Evolutionary conservation across 2,888 invertebrate species (phyloP).

Genomic region (Drosophila mimica): DNA sequence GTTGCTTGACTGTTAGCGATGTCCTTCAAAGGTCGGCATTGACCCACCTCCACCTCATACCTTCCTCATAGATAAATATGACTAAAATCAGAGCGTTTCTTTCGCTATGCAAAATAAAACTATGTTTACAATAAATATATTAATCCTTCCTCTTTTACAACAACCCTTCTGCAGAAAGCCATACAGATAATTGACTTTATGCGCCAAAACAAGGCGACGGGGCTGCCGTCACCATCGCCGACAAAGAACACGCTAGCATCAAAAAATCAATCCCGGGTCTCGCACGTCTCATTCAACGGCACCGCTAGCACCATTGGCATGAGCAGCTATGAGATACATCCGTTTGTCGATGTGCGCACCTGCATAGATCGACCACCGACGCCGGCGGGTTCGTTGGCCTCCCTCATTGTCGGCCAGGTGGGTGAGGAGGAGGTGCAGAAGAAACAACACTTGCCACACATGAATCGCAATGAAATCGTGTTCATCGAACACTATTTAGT

Average conservation of each 20-base stretch:
- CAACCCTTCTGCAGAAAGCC: constrained; percentile 68
- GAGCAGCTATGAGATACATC: constrained; percentile 82
- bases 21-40: neutral
- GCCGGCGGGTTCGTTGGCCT: constrained; percentile 82
- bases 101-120: too few species aligned
- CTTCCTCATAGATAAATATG: too few species aligned
- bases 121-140: neutral
- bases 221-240: constrained; percentile 30
- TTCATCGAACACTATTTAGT: constrained; percentile 83
- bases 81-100: too few species aligned
- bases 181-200: constrained; percentile 76
- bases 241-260: neutral
- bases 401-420: constrained; percentile 75
- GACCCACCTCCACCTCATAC: neutral
- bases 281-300: constrained; percentile 80
- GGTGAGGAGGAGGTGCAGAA: constrained; percentile 63
- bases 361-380: constrained; percentile 79
- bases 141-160: neutral
- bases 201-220: constrained; percentile 54
- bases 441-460: constrained; percentile 58
- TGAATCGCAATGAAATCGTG: constrained; percentile 76
- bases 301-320: constrained; percentile 80
- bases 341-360: constrained; percentile 74
- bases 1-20: neutral
- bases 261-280: constrained; percentile 48